These are phyloP conservation scores for Choreutis nemorana DNA, from an alignment of 2,888 invertebrate genomes.

Conservation along the genomic window DNA sequence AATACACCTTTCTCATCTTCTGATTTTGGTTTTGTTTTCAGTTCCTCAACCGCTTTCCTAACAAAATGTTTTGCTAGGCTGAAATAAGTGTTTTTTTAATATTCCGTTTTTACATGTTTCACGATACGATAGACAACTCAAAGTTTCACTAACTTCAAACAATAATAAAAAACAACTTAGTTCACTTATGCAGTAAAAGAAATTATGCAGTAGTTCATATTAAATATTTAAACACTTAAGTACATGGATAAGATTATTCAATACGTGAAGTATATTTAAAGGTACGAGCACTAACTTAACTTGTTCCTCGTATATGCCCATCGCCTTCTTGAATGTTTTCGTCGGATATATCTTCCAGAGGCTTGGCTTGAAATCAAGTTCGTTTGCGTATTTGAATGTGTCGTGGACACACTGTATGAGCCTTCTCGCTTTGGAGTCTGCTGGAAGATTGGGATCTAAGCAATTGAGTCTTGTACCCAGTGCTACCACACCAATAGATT, in stretches of 20 bases:
- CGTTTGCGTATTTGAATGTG: constrained; percentile 19
- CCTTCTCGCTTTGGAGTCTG: constrained; percentile 32
- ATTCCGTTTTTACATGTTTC: not conserved
- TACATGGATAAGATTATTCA: too few species aligned
- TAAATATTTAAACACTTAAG: too few species aligned
- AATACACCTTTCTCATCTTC: constrained; percentile 60
- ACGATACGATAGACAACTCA: not conserved
- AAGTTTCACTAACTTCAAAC: too few species aligned
- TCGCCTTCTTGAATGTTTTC: constrained; percentile 28
- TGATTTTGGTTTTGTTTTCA: constrained; percentile 16
- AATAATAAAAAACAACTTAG: too few species aligned
- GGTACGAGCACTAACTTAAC: constrained; percentile 32
- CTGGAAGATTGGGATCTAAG: constrained; percentile 28
- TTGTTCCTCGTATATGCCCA: constrained; percentile 35
- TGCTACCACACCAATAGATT: constrained; percentile 53
- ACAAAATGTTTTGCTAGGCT: constrained; percentile 24
- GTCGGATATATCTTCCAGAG: constrained; percentile 33
- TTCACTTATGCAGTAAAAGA: too few species aligned
- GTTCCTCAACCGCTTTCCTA: constrained; percentile 22
- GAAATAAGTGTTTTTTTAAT: constrained; percentile 8
- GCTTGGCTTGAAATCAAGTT: constrained; percentile 35
- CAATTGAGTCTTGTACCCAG: constrained; percentile 42
- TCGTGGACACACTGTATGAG: constrained; percentile 37
- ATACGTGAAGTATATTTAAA: too few species aligned
- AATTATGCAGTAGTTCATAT: too few species aligned